These are phyloP conservation scores for Porites cylindrica DNA, from an alignment of 92 coral and sea anemone genomes.

Conservation along the genomic window DNA sequence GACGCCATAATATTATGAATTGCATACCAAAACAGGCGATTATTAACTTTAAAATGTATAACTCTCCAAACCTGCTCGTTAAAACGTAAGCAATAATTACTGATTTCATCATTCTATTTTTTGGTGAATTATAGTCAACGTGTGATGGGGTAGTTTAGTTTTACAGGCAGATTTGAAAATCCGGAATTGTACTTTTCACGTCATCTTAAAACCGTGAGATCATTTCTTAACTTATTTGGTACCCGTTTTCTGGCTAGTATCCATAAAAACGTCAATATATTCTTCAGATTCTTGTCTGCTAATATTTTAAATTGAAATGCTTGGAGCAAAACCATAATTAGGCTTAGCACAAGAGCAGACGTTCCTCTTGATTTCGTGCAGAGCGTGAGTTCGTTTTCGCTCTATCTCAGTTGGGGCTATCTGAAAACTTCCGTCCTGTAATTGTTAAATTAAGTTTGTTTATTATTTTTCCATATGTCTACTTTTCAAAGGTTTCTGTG, in stretches of 20 bases:
- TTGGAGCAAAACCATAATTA: not conserved
- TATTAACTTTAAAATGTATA: not conserved
- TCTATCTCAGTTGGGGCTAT: not conserved
- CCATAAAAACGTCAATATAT: not conserved
- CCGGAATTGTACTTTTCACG: not conserved
- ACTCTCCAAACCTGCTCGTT: not conserved
- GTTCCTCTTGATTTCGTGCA: not conserved
- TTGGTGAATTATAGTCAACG: not conserved
- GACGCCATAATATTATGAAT: constrained; percentile 9
- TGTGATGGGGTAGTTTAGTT: not conserved
- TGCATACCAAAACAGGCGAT: constrained; percentile 3
- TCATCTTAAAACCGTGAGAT: too few relatives aligned
- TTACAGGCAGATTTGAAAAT: not conserved
- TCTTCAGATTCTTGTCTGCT: too few relatives aligned
- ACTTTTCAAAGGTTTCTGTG: not conserved
- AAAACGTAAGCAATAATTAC: not conserved
- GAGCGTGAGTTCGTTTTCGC: not conserved
- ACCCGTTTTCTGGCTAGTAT: not conserved
- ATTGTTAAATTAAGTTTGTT: not conserved
- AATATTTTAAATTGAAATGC: too few relatives aligned
- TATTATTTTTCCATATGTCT: not conserved
- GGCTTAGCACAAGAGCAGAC: not conserved
- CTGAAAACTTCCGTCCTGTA: constrained; percentile 2
- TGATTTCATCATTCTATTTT: not conserved
- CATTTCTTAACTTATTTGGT: too few relatives aligned